phyloP scores from a whole-genome alignment of 2,113 vertebrate species.

The Campylomormyrus tamandua region DNA sequence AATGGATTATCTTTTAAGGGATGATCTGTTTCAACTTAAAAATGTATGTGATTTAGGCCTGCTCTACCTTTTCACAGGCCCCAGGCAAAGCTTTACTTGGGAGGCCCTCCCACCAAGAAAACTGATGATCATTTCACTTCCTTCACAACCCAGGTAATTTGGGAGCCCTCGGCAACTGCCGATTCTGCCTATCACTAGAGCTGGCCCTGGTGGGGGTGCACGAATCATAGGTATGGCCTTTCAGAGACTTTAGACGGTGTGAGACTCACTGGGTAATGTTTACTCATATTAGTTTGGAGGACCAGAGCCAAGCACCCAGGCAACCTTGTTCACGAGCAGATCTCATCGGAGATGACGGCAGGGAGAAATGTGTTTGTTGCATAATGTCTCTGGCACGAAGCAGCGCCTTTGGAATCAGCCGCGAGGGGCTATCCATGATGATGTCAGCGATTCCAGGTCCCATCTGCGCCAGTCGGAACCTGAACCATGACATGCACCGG shows the following conservation, averaged over 20 bases:
- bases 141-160: background rate
- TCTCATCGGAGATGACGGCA: background rate
- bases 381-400: background rate
- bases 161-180: background rate
- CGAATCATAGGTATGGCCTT: background rate
- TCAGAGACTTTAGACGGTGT: background rate
- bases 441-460: constrained; percentile 6
- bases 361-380: background rate
- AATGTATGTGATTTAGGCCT: background rate
- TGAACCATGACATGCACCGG: background rate
- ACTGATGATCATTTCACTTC: background rate
- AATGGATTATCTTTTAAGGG: background rate
- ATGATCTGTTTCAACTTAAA: background rate
- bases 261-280: background rate
- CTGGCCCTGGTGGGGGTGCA: background rate
- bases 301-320: background rate
- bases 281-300: background rate
- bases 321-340: background rate
- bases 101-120: background rate
- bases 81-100: background rate
- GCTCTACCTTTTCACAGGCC: background rate
- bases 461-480: constrained; percentile 10
- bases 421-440: background rate
- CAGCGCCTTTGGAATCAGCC: background rate
- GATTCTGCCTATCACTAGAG: background rate